Percentiles rank a stretch among this genome's conserved stretches.
Conservation (phyloP, 1,140 invertebrate species). For the Camponotus pennsylvanicus region DNA sequence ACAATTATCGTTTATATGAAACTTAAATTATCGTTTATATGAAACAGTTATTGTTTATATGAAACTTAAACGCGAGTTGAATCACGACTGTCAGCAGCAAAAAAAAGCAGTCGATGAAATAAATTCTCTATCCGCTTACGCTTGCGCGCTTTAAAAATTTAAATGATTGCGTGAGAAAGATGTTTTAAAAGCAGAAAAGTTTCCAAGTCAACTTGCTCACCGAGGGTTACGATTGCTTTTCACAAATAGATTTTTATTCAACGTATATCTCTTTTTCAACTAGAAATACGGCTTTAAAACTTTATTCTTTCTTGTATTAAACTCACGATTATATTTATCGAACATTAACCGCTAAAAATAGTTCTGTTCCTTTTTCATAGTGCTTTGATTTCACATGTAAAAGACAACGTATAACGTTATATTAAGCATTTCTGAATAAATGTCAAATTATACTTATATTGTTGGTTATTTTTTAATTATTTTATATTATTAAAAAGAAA, state of each 20-base stretch:
- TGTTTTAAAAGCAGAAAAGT: neutral
- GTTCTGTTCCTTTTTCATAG: neutral
- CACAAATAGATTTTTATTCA: neutral
- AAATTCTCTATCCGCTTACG: neutral
- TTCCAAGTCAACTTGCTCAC: slow-evolving; percentile 10
- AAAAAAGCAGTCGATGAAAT: neutral
- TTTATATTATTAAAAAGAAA: too few species aligned
- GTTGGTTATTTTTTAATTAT: too few species aligned
- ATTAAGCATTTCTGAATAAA: too few species aligned
- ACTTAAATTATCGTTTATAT: too few species aligned
- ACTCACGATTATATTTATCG: neutral
- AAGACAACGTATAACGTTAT: too few species aligned
- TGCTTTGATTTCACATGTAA: too few species aligned
- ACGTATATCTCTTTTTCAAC: neutral
- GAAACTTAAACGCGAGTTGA: neutral
- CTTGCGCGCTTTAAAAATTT: slow-evolving; percentile 35
- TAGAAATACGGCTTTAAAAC: neutral
- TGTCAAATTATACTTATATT: too few species aligned
- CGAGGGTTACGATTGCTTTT: slow-evolving; percentile 22
- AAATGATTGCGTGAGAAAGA: neutral
- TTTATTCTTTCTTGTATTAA: neutral
- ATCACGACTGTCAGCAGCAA: slow-evolving; percentile 13
- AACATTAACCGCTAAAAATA: neutral
- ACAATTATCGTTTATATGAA: too few species aligned
- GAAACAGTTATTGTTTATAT: neutral